Conservation (phyloP, 2,888 invertebrate genomes). For the Dilophus febrilis region DNA sequence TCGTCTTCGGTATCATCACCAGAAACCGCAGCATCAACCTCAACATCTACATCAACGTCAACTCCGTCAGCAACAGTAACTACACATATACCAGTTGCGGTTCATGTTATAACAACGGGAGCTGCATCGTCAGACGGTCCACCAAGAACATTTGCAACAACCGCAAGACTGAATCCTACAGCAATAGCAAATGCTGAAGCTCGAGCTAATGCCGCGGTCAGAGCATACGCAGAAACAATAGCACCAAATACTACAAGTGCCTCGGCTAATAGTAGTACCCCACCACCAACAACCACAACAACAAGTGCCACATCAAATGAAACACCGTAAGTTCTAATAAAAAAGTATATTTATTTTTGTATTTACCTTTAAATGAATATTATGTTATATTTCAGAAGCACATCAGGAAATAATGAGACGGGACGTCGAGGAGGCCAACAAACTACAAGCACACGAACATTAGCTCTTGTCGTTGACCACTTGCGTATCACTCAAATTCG, state of each 20-base stretch:
- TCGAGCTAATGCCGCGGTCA: not conserved
- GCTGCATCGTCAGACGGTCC: not conserved
- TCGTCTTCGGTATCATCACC: conserved; percentile 17
- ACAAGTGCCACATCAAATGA: not conserved
- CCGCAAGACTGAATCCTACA: conserved; percentile 6
- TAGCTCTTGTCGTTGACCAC: conserved; percentile 25
- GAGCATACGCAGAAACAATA: conserved; percentile 25
- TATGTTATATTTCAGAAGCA: not conserved
- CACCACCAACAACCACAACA: not conserved
- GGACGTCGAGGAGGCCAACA: conserved; percentile 13
- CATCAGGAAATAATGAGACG: too few relatives aligned
- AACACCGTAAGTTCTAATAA: not conserved
- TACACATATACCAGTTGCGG: too few relatives aligned
- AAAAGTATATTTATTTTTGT: too few relatives aligned
- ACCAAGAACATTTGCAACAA: not conserved
- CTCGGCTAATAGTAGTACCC: conserved; percentile 9
- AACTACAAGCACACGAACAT: conserved; percentile 24
- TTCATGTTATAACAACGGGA: conserved; percentile 18
- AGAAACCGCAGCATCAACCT: conserved; percentile 18
- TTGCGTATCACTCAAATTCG: conserved; percentile 30
- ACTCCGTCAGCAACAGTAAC: not conserved
- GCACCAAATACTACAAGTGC: conserved; percentile 11
- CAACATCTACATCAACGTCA: conserved; percentile 11
- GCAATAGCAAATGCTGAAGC: conserved; percentile 4
- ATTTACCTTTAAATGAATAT: not conserved